phyloP scores from a whole-genome alignment of 2,113 vertebrate species.

The Motacilla tschutschensis region DNA sequence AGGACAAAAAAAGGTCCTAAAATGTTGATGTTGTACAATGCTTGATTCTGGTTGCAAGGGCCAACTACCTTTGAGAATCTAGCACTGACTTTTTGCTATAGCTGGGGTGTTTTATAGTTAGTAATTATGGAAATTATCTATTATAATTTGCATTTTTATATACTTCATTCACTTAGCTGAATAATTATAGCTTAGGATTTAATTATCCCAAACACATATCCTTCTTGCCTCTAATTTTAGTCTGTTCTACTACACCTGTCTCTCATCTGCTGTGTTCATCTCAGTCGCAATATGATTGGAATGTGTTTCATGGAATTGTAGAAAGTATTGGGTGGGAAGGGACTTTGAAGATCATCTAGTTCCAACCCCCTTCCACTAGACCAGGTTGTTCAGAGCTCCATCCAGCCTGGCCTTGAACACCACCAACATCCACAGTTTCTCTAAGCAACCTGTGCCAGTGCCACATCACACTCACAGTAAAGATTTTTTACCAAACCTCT shows the following conservation, averaged over 20 bases:
- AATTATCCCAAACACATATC: conserved; percentile 24
- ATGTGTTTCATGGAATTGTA: not conserved
- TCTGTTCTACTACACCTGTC: conserved; percentile 29
- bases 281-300: not conserved
- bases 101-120: conserved; percentile 20
- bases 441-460: not conserved
- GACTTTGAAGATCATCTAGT: not conserved
- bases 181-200: conserved; percentile 36
- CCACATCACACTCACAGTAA: not conserved
- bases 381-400: not conserved
- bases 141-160: conserved; percentile 51
- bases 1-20: not conserved
- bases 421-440: not conserved
- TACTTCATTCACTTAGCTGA: conserved; percentile 27
- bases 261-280: not conserved
- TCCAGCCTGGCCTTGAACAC: not conserved
- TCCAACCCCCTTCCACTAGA: not conserved
- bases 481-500: not conserved
- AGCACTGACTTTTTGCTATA: conserved; percentile 7
- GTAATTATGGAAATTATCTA: conserved; percentile 43
- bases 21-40: not conserved
- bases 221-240: conserved; percentile 29
- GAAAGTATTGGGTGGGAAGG: not conserved
- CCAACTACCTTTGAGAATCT: not conserved
- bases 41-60: not conserved